These are phyloP conservation scores for Mustela erminea DNA, from an alignment of 2,797 vertebrate genomes.

Conservation along the genomic window DNA sequence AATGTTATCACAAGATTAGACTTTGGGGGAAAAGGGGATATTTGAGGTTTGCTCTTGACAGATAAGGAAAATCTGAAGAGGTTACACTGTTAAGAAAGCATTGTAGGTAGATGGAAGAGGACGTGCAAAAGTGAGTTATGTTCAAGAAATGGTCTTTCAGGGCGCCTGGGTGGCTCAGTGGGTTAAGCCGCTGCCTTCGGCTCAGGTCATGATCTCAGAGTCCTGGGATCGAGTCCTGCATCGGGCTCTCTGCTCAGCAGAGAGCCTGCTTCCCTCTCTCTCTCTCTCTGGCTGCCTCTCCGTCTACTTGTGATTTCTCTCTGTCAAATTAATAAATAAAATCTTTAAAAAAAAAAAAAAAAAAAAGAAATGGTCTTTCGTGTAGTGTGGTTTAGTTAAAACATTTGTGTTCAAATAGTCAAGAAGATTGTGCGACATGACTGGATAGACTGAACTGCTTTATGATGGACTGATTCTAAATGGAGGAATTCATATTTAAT, in stretches of 20 bases:
- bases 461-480: background rate
- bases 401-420: background rate
- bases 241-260: no score
- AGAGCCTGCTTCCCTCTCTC: no score
- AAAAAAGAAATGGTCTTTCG: background rate
- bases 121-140: background rate
- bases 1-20: background rate
- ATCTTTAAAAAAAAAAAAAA: no score
- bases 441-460: background rate
- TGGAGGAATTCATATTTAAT: background rate
- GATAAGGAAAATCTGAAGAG: background rate
- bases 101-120: background rate
- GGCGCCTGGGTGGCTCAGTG: no score
- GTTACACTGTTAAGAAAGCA: background rate
- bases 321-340: no score
- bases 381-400: background rate
- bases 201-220: no score
- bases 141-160: background rate
- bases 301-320: no score
- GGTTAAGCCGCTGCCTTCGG: no score
- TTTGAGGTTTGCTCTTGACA: background rate
- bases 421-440: background rate
- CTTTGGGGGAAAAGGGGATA: background rate
- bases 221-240: no score
- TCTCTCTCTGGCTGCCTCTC: no score